Conservation (phyloP, 2,797 vertebrate species). For the Nasua narica region DNA sequence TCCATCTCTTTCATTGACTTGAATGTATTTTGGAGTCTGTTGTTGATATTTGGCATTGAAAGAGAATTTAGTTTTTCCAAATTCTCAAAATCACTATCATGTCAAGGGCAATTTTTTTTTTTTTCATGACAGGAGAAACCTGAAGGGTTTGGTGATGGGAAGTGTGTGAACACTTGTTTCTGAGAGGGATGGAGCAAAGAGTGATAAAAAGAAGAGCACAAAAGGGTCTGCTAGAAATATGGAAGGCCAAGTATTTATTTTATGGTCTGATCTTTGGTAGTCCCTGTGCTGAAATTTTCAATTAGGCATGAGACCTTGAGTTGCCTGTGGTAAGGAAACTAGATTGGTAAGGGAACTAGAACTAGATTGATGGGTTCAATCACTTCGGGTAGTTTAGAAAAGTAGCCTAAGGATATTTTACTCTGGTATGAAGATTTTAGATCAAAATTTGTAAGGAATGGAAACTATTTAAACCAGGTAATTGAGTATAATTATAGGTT, state of each 20-base stretch:
- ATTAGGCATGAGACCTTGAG: not conserved
- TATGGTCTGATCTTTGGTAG: rapidly evolving
- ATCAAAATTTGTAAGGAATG: not conserved
- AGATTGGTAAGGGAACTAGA: too few species aligned
- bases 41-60: not conserved
- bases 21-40: not conserved
- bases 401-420: not conserved
- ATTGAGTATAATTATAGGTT: not conserved
- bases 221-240: rapidly evolving
- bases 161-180: not conserved
- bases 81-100: not conserved
- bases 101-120: not conserved
- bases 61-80: not conserved
- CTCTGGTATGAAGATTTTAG: not conserved
- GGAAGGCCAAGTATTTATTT: not conserved
- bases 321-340: not conserved
- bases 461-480: not conserved
- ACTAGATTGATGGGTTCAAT: not conserved
- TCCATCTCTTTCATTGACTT: not conserved
- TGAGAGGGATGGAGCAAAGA: not conserved
- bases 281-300: not conserved
- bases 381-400: not conserved
- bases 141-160: not conserved
- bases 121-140: not conserved
- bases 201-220: not conserved